Evolutionary conservation across 2,113 vertebrate genomes (phyloP), one percentile per base, ranked within the genome.

Genomic region (Elephantulus edwardii): DNA sequence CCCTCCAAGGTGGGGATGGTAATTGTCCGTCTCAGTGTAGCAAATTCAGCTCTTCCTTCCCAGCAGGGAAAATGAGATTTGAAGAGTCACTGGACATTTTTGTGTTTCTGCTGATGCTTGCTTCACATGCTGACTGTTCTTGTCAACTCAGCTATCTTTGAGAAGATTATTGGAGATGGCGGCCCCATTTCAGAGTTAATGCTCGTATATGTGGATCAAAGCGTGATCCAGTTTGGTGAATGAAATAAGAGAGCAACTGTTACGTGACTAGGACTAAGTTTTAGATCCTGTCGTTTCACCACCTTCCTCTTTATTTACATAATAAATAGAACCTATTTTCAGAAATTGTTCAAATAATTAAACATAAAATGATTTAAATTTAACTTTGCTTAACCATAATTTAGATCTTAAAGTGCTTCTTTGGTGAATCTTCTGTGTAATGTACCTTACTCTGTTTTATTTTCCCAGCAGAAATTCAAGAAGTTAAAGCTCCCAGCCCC

Each of bases 401-500:
- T 75, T 88, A 82, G 94, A 52, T 76, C 42, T 90, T 85, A 71
- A 88, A 94, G 50, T 92, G 46, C 91, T 86, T 86, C 75, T 66
- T 40, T 89, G 85, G n/a, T 93, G 52, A 71, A n/a, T 92, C 52
- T 60, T 93, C 75, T 95, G 0, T 94, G 26, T 94, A 75, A 92
- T 87, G 50, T 94, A 94, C 93, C 72, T 81, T 94, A 92, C 16
- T 93, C 11, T 96, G 71, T 90, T 92, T 86, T 54, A 85, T 95
- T 96, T 96, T 97, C 78, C 83, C 96, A 92, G 72, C 97, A 99
- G 99, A 99, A 84, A 97, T 97, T 90, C 98, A 98, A 52, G 99
- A 99, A 93, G 96, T 97, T 38, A 99, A 98, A 90, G 97, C 98
- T 6, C 97, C 98, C 86, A 99, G 99, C 95, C 99, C 99, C 5